Evolutionary conservation across 2,797 vertebrate genomes (phyloP), one percentile per base, ranked within the genome.

Genomic region (Macropus fuliginosus): DNA sequence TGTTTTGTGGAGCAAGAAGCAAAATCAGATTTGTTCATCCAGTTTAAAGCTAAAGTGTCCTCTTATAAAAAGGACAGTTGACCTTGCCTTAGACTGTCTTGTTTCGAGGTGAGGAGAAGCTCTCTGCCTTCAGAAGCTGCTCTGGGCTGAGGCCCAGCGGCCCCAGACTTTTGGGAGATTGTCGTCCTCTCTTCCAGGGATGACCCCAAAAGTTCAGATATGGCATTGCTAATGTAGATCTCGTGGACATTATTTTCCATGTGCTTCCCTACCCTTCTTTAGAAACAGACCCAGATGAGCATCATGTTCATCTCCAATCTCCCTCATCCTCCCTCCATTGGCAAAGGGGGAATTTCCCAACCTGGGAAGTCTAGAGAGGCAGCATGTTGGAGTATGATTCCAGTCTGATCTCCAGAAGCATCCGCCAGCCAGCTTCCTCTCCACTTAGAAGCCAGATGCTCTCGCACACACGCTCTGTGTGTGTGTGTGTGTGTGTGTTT

Each of bases 321-420:
- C 90, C 54, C 54, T 8, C 50, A 6, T 18, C 52, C 54, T 31
- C 34, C 52, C 54, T 31, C 54, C 0, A 6, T 91, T 29, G 16
- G 16, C 50, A 54, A 13, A 1, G 5, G 46, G 89, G 16, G 56
- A 0, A 0, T 56, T 24, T 55, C 89, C 54, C 40, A 24, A 24
- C 4, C 0, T 50, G 24, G 31, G 9, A 31, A 55, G 55, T 0
- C 10, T 0, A 11, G 52, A 11, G 31, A 3, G 28, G 52, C 8
- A 24, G n/a, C 54, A 56, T 87, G 16, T 81, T 10, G 74, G 34
- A 59, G 66, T 52, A 29, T 14, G 27, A 3, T 62, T 81, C 29
- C 24, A 96, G 91, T 29, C 34, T 1, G 90, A 52, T 34, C 54
- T 92, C 74, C 91, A 55, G 21, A 52, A 95, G 95, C 93, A n/a